Evolutionary conservation across 35 echinoderm and acorn worm species (phyloP), one percentile per base, ranked within the genome.

Genomic region (Eucidaris tribuloides): DNA sequence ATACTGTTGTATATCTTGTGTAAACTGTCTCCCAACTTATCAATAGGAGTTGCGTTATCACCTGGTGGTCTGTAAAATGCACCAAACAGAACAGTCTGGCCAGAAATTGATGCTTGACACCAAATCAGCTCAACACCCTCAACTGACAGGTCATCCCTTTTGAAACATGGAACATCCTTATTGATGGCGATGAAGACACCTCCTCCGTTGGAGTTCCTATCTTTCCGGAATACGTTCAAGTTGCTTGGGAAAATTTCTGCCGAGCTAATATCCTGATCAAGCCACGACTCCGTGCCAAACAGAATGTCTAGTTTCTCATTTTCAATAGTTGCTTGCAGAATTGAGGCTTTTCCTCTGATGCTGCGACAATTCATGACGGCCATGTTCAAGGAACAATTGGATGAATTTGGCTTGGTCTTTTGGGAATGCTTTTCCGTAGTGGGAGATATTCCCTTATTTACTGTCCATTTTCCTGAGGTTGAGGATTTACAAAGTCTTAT

Each of bases 1-100:
- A 42, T 37, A 18, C 0, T 28, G 27, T n/a, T 77, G 46, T 77
- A 19, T 24, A 86, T 86, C 84, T 77, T 86, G 27, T 37, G 20
- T 2, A 78, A 57, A 3, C 31, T 61, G 11, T 86, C 84, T 24
- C 54, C 27, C 11, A 57, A 57, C 54, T 57, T 57, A 13, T 57
- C 54, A 57, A 57, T 57, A 57, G 54, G 54, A 2, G 54, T 13
- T 3, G 54, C 54, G 11, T 24, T 57, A 2, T 57, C 54, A 3
- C 54, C 54, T 57, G 54, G 54, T 57, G 54, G 54, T 57, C 54
- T 57, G 13, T 57, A 57, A 24, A 57, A 57, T 57, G 54, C 54
- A n/a, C 11, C 11, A 2, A 57, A 14, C 1, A 57, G 54, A 13
- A 57, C 54, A 57, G 54, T 57, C 54, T 57, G 2, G 54, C 11